Conservation (phyloP, 2,888 invertebrate genomes). For the Drosophila affinis region DNA sequence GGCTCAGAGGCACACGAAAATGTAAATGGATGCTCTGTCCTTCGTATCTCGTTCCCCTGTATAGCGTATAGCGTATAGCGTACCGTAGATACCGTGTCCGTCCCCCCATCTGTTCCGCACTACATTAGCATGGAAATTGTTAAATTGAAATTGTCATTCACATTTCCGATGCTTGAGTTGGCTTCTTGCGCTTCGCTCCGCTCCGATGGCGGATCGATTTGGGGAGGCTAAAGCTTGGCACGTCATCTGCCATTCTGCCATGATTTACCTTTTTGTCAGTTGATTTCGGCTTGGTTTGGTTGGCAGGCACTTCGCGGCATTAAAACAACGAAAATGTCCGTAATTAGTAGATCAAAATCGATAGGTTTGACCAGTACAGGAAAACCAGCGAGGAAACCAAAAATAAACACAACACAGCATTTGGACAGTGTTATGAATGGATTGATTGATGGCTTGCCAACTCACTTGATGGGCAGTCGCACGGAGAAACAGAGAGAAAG, state of each 20-base stretch:
- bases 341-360: slow-evolving; percentile 58
- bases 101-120: slow-evolving; percentile 19
- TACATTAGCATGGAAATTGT: slow-evolving; percentile 74
- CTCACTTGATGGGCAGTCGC: slow-evolving; percentile 12
- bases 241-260: slow-evolving; percentile 46
- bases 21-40: slow-evolving; percentile 41
- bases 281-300: slow-evolving; percentile 28
- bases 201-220: slow-evolving; percentile 21
- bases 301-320: slow-evolving; percentile 3
- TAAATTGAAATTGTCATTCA: slow-evolving; percentile 77
- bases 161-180: slow-evolving; percentile 65
- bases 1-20: slow-evolving; percentile 38
- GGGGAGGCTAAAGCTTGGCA: slow-evolving; percentile 29
- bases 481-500: slow-evolving; percentile 29
- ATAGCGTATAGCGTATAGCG: slow-evolving; percentile 10
- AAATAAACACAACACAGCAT: slow-evolving; percentile 54
- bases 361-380: slow-evolving; percentile 22
- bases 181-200: slow-evolving; percentile 16
- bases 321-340: slow-evolving; percentile 35
- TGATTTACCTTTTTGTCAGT: slow-evolving; percentile 47
- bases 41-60: slow-evolving; percentile 28
- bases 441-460: slow-evolving; percentile 26
- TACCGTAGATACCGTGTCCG: not conserved
- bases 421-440: slow-evolving; percentile 2
- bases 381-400: slow-evolving; percentile 32